Evolutionary conservation across 2,113 vertebrate genomes (phyloP).

Genomic region (Motacilla tschutschensis): DNA sequence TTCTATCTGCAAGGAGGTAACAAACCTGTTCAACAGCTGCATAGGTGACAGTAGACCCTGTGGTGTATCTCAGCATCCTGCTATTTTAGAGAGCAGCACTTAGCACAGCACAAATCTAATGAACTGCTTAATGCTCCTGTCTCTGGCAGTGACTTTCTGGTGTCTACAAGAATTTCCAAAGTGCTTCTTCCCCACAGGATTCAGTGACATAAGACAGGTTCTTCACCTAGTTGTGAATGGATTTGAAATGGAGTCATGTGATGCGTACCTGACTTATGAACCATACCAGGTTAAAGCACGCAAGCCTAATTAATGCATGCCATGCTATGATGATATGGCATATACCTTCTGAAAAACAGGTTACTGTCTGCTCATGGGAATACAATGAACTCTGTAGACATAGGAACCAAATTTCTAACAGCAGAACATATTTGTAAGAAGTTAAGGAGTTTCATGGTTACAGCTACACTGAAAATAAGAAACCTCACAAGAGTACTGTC

Average conservation of each 20-base stretch:
- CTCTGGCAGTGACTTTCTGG: background rate
- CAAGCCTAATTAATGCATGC: background rate
- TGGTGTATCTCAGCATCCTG: background rate
- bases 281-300: background rate
- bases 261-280: fast-evolving
- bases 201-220: background rate
- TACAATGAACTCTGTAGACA: background rate
- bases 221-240: background rate
- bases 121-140: background rate
- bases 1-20: conserved; percentile 1
- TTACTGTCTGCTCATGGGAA: background rate
- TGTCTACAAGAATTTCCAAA: background rate
- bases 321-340: no score
- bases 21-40: conserved; percentile 35
- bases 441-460: background rate
- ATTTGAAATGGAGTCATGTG: background rate
- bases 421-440: background rate
- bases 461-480: background rate
- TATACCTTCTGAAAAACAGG: background rate
- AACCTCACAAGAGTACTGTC: background rate
- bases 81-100: background rate
- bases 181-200: background rate
- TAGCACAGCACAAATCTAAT: background rate
- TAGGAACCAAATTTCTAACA: background rate
- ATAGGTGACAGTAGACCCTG: background rate